These are phyloP conservation scores for Syngnathus acus DNA, from an alignment of 2,797 vertebrate species.

Conservation along the genomic window DNA sequence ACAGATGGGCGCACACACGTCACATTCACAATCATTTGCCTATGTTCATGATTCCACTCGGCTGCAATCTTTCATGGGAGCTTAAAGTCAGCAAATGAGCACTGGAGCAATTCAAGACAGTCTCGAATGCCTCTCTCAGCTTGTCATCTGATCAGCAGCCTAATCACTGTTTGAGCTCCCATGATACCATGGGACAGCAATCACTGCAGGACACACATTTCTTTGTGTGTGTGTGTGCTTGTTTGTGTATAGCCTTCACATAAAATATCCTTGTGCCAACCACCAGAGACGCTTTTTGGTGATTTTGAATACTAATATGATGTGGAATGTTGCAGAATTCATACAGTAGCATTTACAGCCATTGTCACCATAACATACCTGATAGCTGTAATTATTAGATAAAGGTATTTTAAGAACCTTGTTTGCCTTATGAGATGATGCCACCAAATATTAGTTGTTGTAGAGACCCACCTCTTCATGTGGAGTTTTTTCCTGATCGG, in stretches of 20 bases:
- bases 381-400: too few species aligned
- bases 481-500: neutral
- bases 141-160: slow-evolving; percentile 44
- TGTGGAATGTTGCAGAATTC: too few species aligned
- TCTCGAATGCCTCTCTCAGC: slow-evolving; percentile 28
- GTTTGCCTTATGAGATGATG: too few species aligned
- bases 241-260: neutral
- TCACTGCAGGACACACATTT: neutral
- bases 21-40: slow-evolving; percentile 14
- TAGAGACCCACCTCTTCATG: neutral
- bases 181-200: slow-evolving; percentile 15
- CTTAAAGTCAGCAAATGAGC: slow-evolving; percentile 23
- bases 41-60: neutral
- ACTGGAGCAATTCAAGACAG: slow-evolving; percentile 40
- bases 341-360: too few species aligned
- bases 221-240: slow-evolving; percentile 1
- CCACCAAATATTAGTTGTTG: too few species aligned
- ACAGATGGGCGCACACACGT: slow-evolving; percentile 23
- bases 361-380: too few species aligned
- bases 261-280: neutral
- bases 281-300: neutral
- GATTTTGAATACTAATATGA: too few species aligned
- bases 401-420: too few species aligned
- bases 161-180: slow-evolving; percentile 47
- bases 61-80: slow-evolving; percentile 23